Evolutionary conservation across 92 coral and sea anemone genomes (phyloP), one percentile per base, ranked within the genome.

Genomic region (Heliopora coerulea): DNA sequence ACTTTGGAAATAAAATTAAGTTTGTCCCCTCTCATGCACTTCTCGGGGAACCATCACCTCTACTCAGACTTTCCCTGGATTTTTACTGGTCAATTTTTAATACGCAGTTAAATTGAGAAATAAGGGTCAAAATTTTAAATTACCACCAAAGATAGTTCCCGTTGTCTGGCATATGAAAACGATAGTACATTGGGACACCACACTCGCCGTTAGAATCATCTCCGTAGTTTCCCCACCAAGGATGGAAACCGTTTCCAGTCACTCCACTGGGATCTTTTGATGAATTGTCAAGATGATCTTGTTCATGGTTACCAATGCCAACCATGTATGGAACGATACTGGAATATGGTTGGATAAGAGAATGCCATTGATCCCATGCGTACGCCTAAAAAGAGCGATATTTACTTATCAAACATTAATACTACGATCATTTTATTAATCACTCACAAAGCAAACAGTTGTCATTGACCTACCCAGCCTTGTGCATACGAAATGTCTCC

Each of bases 401-500:
- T n/a, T 12, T 4, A 37, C 42, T n/a, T 37, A 5, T 12, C 12
- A 37, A 37, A 37, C 42, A 5, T 37, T 37, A 37, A 4, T 4
- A 37, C 12, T 37, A 5, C 5, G 17, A 5, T 6, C 54, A 10
- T 2, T 2, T 7, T 23, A n/a, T n/a, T n/a, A n/a, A n/a, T n/a
- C n/a, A n/a, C n/a, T n/a, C n/a, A n/a, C n/a, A n/a, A n/a, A n/a
- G n/a, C n/a, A n/a, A n/a, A n/a, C n/a, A n/a, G n/a, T n/a, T n/a
- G 6, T 6, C 54, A 2, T 1, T 6, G 26, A 49, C 83, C 58
- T 79, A 86, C 96, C 79, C 60, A 74, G 69, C 96, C 96, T 78
- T 87, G 83, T 54, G 96, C 96, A 81, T 89, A 89, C 2, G 96
- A 89, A 31, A 89, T 86, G 65, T 89, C 96, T 28, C 96, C 96